These are phyloP conservation scores for Tragelaphus strepsiceros DNA, from an alignment of 2,113 vertebrate species.

Conservation along the genomic window DNA sequence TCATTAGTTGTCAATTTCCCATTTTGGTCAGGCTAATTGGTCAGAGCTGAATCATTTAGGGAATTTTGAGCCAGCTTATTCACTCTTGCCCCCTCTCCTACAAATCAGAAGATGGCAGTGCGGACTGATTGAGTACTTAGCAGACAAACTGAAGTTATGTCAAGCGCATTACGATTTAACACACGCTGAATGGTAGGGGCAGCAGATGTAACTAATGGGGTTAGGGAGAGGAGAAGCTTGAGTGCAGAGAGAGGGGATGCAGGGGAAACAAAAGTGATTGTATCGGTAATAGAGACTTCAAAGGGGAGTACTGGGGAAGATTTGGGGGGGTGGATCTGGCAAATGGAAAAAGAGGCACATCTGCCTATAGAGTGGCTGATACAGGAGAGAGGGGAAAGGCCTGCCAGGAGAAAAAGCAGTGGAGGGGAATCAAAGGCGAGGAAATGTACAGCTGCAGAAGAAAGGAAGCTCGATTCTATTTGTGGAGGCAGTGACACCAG, in stretches of 20 bases:
- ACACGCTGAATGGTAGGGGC: constrained; percentile 43
- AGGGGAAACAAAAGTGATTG: constrained; percentile 56
- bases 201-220: constrained; percentile 64
- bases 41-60: constrained; percentile 14
- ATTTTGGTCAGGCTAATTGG: constrained; percentile 38
- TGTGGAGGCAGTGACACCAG: not conserved
- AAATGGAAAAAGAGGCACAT: constrained; percentile 48
- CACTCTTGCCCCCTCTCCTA: constrained; percentile 32
- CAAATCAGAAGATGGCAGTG: constrained; percentile 43
- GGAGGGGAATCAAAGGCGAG: constrained; percentile 30
- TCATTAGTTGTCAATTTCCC: constrained; percentile 32
- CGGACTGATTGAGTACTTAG: constrained; percentile 43
- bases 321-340: not conserved
- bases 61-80: constrained; percentile 28
- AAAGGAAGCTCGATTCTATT: constrained; percentile 32
- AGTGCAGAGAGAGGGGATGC: constrained; percentile 10
- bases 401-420: not conserved
- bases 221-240: constrained; percentile 13
- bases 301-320: constrained; percentile 47
- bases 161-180: constrained; percentile 42
- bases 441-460: not conserved
- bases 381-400: constrained; percentile 3
- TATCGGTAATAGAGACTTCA: constrained; percentile 65
- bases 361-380: not conserved
- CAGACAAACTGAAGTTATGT: constrained; percentile 60